A percentile compares a stretch with the other conserved stretches of the same genome.
Conservation (phyloP, 2,888 invertebrate species). For the Autographa gamma region DNA sequence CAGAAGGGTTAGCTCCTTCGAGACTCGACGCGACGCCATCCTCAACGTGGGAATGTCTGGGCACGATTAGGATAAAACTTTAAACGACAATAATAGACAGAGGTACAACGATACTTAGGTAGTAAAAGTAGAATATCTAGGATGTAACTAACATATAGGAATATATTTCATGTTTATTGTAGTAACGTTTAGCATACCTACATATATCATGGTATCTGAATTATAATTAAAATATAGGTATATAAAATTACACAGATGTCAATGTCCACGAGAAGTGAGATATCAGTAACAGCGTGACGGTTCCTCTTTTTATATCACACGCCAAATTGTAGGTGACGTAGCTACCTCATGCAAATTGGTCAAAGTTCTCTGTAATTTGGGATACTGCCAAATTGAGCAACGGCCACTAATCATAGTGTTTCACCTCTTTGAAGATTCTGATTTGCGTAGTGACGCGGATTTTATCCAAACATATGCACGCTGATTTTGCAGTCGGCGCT, state of each 20-base stretch:
- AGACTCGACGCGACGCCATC: constrained; percentile 9
- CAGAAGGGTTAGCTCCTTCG: constrained; percentile 28
- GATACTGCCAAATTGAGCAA: constrained; percentile 64
- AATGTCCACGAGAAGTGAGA: constrained; percentile 38
- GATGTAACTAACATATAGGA: constrained; percentile 28
- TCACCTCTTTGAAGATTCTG: constrained; percentile 50
- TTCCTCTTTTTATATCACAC: constrained; percentile 41
- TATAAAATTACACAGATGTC: constrained; percentile 29
- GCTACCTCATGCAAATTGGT: constrained; percentile 63
- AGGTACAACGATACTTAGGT: constrained; percentile 1
- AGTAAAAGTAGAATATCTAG: neutral
- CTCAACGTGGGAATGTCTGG: constrained; percentile 24
- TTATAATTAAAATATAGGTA: constrained; percentile 19
- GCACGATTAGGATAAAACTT: constrained; percentile 9
- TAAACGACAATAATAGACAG: constrained; percentile 13
- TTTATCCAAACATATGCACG: constrained; percentile 29
- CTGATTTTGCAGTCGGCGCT: constrained; percentile 5
- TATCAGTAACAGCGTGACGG: constrained; percentile 37
- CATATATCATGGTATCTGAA: no score
- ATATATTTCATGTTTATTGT: no score
- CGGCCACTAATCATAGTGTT: constrained; percentile 62
- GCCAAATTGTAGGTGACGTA: constrained; percentile 53
- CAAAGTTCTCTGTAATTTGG: constrained; percentile 70
- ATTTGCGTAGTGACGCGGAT: constrained; percentile 36
- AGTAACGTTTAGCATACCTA: no score